phyloP scores from a whole-genome alignment of 2,888 invertebrate genomes.

The Chydorus sphaericus region DNA sequence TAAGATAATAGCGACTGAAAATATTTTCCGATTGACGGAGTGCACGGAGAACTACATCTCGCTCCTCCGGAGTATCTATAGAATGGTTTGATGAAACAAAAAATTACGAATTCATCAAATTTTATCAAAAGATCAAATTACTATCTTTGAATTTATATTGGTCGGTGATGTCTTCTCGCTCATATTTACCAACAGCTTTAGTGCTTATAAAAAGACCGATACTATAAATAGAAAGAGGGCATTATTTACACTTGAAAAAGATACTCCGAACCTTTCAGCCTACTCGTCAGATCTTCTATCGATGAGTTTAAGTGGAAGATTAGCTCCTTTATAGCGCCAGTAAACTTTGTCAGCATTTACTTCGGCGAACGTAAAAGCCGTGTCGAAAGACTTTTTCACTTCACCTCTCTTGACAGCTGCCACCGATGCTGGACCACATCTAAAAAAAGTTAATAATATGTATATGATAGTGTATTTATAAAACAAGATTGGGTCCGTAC shows the following conservation, averaged over 20 bases:
- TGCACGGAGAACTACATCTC: conserved; percentile 71
- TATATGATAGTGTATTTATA: background rate
- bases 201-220: conserved; percentile 75
- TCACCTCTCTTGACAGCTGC: conserved; percentile 69
- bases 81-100: too few species aligned
- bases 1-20: conserved; percentile 76
- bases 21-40: conserved; percentile 61
- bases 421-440: conserved; percentile 78
- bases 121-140: too few species aligned
- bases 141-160: conserved; percentile 71
- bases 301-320: conserved; percentile 68
- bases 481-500: too few species aligned
- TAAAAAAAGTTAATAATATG: too few species aligned
- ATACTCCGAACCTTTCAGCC: too few species aligned
- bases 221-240: too few species aligned
- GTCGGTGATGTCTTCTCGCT: conserved; percentile 65
- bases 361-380: conserved; percentile 74
- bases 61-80: conserved; percentile 55
- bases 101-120: too few species aligned
- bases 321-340: conserved; percentile 73
- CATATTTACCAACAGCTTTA: conserved; percentile 64
- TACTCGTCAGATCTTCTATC: conserved; percentile 54
- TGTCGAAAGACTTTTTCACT: conserved; percentile 65
- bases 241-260: too few species aligned
- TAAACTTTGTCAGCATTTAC: conserved; percentile 86